Evolutionary conservation across 2,797 vertebrate genomes (phyloP).

Genomic region (Chelidonichthys spinosus): DNA sequence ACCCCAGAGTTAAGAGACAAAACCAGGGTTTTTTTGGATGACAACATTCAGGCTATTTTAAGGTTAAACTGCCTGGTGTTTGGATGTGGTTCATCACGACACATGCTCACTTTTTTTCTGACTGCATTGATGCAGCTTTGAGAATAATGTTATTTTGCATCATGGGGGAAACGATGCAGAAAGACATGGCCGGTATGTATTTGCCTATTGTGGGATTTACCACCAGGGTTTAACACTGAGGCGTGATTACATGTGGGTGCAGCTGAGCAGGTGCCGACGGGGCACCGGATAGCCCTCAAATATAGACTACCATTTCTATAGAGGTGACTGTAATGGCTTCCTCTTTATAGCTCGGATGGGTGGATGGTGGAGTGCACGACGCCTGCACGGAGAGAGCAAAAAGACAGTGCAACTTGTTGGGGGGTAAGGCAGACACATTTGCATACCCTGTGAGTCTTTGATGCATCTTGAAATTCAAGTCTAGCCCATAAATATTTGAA

Average conservation of each 20-base stretch:
- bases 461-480: conserved; percentile 87
- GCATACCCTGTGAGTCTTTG: conserved; percentile 87
- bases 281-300: conserved; percentile 36
- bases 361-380: conserved; percentile 38
- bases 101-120: background rate
- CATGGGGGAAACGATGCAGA: background rate
- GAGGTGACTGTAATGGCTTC: conserved; percentile 60
- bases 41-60: background rate
- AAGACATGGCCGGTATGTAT: conserved; percentile 16
- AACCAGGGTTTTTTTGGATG: background rate
- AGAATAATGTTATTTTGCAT: conserved; percentile 9
- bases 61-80: too few species aligned
- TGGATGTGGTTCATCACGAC: too few species aligned
- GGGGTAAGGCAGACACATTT: conserved; percentile 83
- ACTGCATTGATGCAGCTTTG: conserved; percentile 12
- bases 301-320: conserved; percentile 48
- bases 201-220: conserved; percentile 17
- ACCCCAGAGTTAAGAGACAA: conserved; percentile 1
- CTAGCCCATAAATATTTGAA: conserved; percentile 89
- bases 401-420: conserved; percentile 84
- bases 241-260: conserved; percentile 29
- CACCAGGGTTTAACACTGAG: conserved; percentile 5
- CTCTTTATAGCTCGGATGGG: conserved; percentile 61
- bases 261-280: conserved; percentile 46
- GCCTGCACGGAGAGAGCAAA: conserved; percentile 55